Base-by-base conservation (phyloP, 2,888 invertebrate genomes). In the Matsumyia berberina region DNA sequence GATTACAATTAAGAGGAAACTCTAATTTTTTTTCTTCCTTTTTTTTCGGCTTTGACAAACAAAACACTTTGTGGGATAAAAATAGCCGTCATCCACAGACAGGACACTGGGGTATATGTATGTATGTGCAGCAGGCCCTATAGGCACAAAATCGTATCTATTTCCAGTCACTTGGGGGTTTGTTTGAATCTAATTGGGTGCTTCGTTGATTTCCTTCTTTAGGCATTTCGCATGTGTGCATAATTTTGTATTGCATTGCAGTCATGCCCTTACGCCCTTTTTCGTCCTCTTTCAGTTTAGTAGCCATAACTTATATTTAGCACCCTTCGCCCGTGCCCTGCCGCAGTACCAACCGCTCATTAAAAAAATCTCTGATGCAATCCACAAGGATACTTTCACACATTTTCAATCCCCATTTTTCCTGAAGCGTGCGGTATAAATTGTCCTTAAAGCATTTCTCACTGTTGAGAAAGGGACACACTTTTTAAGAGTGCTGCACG, bases 351-450 rank as follows among this genome's bases (percentile, higher is more conserved):
- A 12, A 49, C 8, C 33, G 29, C 49, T 66, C 51, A 51, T 66
- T 66, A 51, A 53, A 24, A 53, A 24, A 53, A 44, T 5, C 42
- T 9, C 42, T 44, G 31, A 69, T 69, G 42, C 69, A 69, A 55
- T 55, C 69, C 24, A 15, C 35, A 46, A 69, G 69, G 39, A 57
- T 35, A 55, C 11, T 42, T 55, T 55, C 42, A 29, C 19, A 44
- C 33, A 44, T 2, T 35, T 8, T 7, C 31, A 5, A 1, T n/a
- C n/a, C 53, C 0, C 11, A 1, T 5, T 6, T 12, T n/a, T 24
- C 17, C 15, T 33, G 12, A 24, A 49, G 19, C 24, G 46, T 64
- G 19, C n/a, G 9, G 7, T 8, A 33, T 12, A 49, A 35, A 46
- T 64, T 49, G 35, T 49, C 49, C 19, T 12, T 39, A 8, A 17